phyloP scores from a whole-genome alignment of 2,888 invertebrate genomes.

The Lottia gigantea region DNA sequence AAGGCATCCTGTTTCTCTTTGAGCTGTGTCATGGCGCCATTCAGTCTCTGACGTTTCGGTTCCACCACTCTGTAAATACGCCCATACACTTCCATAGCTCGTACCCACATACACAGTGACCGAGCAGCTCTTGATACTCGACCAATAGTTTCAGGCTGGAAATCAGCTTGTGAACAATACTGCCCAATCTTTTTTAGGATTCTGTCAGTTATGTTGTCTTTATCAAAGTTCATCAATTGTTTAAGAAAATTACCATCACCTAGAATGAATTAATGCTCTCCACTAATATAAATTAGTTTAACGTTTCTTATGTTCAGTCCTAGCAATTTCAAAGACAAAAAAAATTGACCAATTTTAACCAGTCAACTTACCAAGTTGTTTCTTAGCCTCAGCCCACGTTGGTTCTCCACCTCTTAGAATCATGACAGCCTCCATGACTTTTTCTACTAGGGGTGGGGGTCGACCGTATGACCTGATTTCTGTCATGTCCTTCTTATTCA shows the following conservation, averaged over 20 bases:
- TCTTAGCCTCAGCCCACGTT: slow-evolving; percentile 88
- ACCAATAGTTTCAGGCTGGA: slow-evolving; percentile 89
- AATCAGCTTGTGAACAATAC: slow-evolving; percentile 84
- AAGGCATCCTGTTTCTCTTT: slow-evolving; percentile 83
- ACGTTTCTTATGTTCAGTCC: no score
- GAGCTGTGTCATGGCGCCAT: slow-evolving; percentile 80
- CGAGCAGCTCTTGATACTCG: slow-evolving; percentile 85
- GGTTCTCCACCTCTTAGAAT: slow-evolving; percentile 83
- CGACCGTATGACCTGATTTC: slow-evolving; percentile 91
- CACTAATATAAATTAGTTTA: no score
- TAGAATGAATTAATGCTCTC: no score
- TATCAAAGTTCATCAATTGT: slow-evolving; percentile 84
- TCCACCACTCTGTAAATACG: slow-evolving; percentile 83
- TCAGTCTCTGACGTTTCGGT: slow-evolving; percentile 85
- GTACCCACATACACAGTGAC: slow-evolving; percentile 87
- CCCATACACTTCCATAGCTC: slow-evolving; percentile 91
- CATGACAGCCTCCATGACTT: slow-evolving; percentile 87
- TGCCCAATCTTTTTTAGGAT: slow-evolving; percentile 82
- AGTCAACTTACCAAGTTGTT: slow-evolving; percentile 76
- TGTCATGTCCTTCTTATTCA: slow-evolving; percentile 73
- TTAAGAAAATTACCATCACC: slow-evolving; percentile 69
- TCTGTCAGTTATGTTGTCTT: slow-evolving; percentile 86
- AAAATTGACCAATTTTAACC: no score
- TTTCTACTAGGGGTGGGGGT: slow-evolving; percentile 88
- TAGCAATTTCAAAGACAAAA: no score